phyloP scores from a whole-genome alignment of 2,113 vertebrate genomes.

The Silurus asotus region DNA sequence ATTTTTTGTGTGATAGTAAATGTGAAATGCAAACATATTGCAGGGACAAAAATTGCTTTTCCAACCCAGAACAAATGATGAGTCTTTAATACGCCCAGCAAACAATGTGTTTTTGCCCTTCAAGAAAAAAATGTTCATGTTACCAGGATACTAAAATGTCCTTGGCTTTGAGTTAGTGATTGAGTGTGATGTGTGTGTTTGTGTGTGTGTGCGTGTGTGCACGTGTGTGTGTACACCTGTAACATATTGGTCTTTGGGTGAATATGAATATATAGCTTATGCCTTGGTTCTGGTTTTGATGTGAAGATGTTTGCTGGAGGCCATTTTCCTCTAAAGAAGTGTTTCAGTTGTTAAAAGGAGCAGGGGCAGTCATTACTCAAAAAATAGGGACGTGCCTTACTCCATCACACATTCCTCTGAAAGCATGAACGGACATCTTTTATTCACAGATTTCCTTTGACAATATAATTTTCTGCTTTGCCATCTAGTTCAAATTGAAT shows the following conservation, averaged over 20 bases:
- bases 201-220: not conserved
- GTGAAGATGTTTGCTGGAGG: conserved; percentile 24
- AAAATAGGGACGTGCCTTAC: not conserved
- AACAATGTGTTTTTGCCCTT: conserved; percentile 25
- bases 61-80: conserved; percentile 30
- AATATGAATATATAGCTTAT: conserved; percentile 40
- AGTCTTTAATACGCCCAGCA: conserved; percentile 18
- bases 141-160: conserved; percentile 18
- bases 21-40: not conserved
- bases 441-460: conserved; percentile 37
- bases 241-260: conserved; percentile 27
- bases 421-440: conserved; percentile 19
- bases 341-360: conserved; percentile 22
- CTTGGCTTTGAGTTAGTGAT: conserved; percentile 25
- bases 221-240: not conserved
- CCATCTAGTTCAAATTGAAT: conserved; percentile 41
- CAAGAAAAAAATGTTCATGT: conserved; percentile 44
- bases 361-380: not conserved
- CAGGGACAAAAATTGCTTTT: not conserved
- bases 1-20: not conserved
- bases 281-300: conserved; percentile 18
- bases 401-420: conserved; percentile 31
- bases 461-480: conserved; percentile 46
- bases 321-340: conserved; percentile 15
- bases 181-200: not conserved